Evolutionary conservation across 2,113 vertebrate genomes (phyloP), one percentile per base, ranked within the genome.

Genomic region (Arvicanthis niloticus): DNA sequence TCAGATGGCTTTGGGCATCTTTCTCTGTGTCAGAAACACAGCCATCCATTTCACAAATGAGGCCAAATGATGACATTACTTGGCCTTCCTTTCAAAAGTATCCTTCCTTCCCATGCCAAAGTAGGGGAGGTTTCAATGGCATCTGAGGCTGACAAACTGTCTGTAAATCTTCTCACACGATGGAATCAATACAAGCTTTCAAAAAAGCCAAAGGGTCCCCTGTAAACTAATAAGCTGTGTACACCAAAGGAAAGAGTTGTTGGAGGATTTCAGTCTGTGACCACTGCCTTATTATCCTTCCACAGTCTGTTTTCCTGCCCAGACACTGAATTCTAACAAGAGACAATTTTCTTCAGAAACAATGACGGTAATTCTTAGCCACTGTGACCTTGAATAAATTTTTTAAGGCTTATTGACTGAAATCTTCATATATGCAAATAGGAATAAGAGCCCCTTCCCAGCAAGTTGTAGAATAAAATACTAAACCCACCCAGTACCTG

Each of bases 171-270:
- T 34, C 53, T 15, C 81, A 85, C 67, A 91, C 48, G 62, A 91
- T 48, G 22, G 95, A 96, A 97, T 92, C 90, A 95, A 96, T 82
- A 95, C n/a, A 56, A 29, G 45, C 80, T 95, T 78, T 96, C 91
- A 51, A 91, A 78, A 91, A 95, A 96, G 58, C 88, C 77, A 73
- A 53, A 81, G 84, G 60, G n/a, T 75, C 65, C 60, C 62, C 16
- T 91, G 34, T 88, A 86, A 60, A 91, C 40, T 48, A 92, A 92
- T 73, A 96, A 92, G 48, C 72, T 31, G 13, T 91, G 86, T 60
- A 77, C 15, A 24, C 0, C 21, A 3, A 1, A 31, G 15, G 1
- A 53, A 87, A 75, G 70, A n/a, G 75, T 7, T 40, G 4, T 37
- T 56, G 26, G 37, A 72, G 77, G 51, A 86, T 16, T 67, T 65